A percentile compares a stretch with the other conserved stretches of the same genome.
Evolutionary conservation across 2,113 vertebrate genomes (phyloP).

Genomic region (Apistogramma diplotaenia): DNA sequence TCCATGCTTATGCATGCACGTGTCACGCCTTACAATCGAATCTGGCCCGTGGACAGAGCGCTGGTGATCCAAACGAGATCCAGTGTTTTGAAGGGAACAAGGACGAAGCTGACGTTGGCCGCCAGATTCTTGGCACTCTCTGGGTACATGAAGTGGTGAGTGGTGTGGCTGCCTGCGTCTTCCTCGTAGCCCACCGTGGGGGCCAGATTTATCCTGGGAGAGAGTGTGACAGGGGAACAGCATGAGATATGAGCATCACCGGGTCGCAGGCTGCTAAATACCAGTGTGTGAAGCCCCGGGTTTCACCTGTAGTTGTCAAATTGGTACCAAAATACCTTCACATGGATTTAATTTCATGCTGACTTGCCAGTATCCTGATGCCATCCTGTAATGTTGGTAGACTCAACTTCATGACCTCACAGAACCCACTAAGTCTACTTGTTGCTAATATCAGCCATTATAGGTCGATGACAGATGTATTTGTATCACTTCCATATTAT

Average conservation of each 20-base stretch:
- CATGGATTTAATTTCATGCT: neutral
- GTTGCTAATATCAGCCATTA: neutral
- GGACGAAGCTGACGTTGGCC: constrained; percentile 93
- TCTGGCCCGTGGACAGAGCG: constrained; percentile 93
- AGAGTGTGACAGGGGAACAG: neutral
- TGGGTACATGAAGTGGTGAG: constrained; percentile 99
- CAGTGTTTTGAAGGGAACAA: constrained; percentile 97
- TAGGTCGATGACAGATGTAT: neutral
- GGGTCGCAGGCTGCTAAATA: neutral
- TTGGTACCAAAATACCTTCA: neutral
- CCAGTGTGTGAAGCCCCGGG: neutral
- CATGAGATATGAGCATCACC: neutral
- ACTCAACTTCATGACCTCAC: neutral
- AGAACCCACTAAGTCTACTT: neutral
- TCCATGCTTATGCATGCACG: neutral
- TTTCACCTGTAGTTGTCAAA: neutral
- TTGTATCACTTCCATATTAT: neutral
- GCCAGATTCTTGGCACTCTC: constrained; percentile 98
- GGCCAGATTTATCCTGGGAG: constrained; percentile 92
- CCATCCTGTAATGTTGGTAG: neutral
- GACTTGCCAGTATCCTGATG: neutral
- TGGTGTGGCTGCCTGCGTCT: constrained; percentile 90
- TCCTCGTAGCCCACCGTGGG: constrained; percentile 94
- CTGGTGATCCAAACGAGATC: constrained; percentile 98
- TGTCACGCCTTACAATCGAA: constrained; percentile 87